phyloP scores from a whole-genome alignment of 2,113 vertebrate genomes.

The Protomyctophum bolini region DNA sequence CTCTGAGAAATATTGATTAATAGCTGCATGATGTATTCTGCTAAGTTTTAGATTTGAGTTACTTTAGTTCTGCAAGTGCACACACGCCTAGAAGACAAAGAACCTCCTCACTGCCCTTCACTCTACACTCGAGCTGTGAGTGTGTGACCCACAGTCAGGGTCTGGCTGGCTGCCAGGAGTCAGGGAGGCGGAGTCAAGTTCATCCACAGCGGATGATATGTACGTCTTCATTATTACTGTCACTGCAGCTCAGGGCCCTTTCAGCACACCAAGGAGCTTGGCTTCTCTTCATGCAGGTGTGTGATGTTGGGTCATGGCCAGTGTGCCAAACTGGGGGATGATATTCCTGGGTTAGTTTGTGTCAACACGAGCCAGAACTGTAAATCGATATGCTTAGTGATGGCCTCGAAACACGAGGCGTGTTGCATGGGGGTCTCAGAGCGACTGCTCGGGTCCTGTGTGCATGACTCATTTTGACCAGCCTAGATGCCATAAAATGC shows the following conservation, averaged over 20 bases:
- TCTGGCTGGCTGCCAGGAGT: conserved; percentile 48
- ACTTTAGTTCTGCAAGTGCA: not conserved
- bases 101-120: conserved; percentile 2
- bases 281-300: conserved; percentile 55
- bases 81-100: conserved; percentile 11
- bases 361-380: conserved; percentile 39
- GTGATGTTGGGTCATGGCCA: conserved; percentile 46
- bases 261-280: conserved; percentile 33
- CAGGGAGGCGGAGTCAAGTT: conserved; percentile 36
- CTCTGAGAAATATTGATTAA: no score
- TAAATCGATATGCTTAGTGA: conserved; percentile 29
- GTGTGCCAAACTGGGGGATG: conserved; percentile 37
- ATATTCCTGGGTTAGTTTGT: conserved; percentile 41
- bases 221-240: conserved; percentile 63
- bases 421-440: not conserved
- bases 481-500: no score
- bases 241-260: conserved; percentile 42
- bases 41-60: no score
- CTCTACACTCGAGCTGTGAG: conserved; percentile 28
- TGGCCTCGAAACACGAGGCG: not conserved
- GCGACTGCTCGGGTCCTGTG: no score
- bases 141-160: conserved; percentile 31
- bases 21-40: no score
- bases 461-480: no score
- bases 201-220: conserved; percentile 57